Conservation (phyloP, 2,113 vertebrate genomes). For the Zeus faber region DNA sequence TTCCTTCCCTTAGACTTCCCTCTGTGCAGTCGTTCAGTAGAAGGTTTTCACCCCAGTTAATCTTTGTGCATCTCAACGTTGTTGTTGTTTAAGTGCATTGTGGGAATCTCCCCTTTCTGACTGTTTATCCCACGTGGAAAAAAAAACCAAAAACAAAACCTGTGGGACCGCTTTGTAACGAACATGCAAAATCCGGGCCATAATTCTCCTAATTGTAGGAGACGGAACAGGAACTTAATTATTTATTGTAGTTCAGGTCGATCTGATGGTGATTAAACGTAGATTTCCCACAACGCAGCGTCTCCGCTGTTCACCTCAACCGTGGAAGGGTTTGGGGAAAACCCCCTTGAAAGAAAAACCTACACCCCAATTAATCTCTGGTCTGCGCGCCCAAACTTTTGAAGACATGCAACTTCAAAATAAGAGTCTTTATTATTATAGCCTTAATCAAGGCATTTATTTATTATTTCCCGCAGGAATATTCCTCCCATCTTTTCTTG, state of each 20-base stretch:
- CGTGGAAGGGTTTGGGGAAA: conserved; percentile 50
- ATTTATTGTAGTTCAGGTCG: conserved; percentile 28
- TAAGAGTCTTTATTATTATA: not conserved
- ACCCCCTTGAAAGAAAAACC: conserved; percentile 36
- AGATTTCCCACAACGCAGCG: conserved; percentile 46
- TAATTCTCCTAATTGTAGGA: conserved; percentile 1
- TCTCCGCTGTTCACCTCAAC: conserved; percentile 57
- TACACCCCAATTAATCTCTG: conserved; percentile 43
- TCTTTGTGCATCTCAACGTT: too few species aligned
- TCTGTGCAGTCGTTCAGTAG: too few species aligned
- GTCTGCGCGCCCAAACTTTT: conserved; percentile 36
- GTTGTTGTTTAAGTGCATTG: too few species aligned
- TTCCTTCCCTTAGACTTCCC: too few species aligned
- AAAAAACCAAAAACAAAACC: too few species aligned
- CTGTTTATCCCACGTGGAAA: not conserved
- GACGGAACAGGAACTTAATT: conserved; percentile 31
- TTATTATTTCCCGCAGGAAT: too few species aligned
- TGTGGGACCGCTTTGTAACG: not conserved
- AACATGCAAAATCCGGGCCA: not conserved
- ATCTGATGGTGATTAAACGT: conserved; percentile 19
- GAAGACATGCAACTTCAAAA: not conserved
- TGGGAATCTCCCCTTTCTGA: not conserved
- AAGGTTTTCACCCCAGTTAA: too few species aligned
- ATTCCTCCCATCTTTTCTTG: too few species aligned
- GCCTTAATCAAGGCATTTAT: too few species aligned